Conservation (phyloP, 2,888 invertebrate species). For the Pristionchus mayeri region DNA sequence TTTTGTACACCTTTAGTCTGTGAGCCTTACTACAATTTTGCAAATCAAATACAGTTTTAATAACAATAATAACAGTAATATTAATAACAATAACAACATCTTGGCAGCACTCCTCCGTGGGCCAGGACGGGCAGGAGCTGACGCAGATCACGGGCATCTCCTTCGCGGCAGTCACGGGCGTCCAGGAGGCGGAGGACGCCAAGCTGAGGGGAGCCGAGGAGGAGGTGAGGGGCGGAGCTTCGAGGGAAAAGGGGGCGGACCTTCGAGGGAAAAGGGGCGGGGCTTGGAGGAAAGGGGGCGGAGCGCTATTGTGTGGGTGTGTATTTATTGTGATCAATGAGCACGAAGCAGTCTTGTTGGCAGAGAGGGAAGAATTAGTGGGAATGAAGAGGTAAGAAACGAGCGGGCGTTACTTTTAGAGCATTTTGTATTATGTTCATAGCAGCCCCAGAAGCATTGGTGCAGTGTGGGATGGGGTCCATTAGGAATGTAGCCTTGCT, state of each 20-base stretch:
- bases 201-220: slow-evolving; percentile 58
- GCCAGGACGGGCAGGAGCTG: slow-evolving; percentile 42
- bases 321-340: neutral
- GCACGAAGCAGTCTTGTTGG: neutral
- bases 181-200: slow-evolving; percentile 65
- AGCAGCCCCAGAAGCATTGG: too few relatives aligned
- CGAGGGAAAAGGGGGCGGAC: neutral
- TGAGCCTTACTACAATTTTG: too few relatives aligned
- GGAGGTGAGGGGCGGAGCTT: slow-evolving; percentile 77
- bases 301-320: too few relatives aligned
- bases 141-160: slow-evolving; percentile 53
- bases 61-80: too few relatives aligned
- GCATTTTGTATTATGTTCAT: too few relatives aligned
- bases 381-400: too few relatives aligned
- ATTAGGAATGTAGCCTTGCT: too few relatives aligned
- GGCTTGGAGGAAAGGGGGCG: neutral
- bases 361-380: neutral
- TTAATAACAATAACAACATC: too few relatives aligned
- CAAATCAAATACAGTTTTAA: too few relatives aligned
- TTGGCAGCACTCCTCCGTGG: slow-evolving; percentile 19
- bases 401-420: too few relatives aligned
- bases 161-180: slow-evolving; percentile 60
- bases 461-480: too few relatives aligned
- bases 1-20: too few relatives aligned
- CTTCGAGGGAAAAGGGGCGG: slow-evolving; percentile 23